Percentiles rank a stretch among this genome's conserved stretches.
Evolutionary conservation across 2,888 invertebrate genomes (phyloP).

Genomic region (Dendrolimus pini): DNA sequence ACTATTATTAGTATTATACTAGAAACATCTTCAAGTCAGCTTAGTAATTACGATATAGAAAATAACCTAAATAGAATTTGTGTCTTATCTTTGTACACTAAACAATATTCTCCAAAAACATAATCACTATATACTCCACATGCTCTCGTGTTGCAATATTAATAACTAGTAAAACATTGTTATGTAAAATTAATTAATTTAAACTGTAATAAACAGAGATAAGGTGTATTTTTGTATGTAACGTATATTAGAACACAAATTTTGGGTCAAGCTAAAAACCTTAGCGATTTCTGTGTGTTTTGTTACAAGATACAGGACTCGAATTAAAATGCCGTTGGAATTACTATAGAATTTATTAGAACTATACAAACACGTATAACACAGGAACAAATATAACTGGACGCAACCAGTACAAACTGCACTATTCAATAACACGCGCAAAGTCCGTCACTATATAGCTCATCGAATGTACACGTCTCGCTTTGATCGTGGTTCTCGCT

Average conservation of each 20-base stretch:
- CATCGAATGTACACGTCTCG: too few species aligned
- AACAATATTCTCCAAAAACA: conserved; percentile 30
- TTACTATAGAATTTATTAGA: too few species aligned
- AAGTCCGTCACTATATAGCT: too few species aligned
- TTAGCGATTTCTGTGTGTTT: neutral
- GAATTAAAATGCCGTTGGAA: too few species aligned
- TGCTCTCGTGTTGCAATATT: conserved; percentile 41
- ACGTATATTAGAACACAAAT: neutral
- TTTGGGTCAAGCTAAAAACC: conserved; percentile 12
- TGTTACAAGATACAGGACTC: too few species aligned
- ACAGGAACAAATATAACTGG: too few species aligned
- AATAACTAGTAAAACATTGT: conserved; percentile 33
- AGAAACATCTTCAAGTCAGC: neutral
- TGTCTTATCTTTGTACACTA: conserved; percentile 10
- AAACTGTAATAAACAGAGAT: conserved; percentile 3
- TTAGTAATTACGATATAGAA: neutral
- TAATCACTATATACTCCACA: conserved; percentile 35
- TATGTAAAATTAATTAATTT: conserved; percentile 9
- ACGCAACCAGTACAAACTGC: too few species aligned
- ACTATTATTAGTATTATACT: too few species aligned
- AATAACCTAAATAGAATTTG: conserved; percentile 1
- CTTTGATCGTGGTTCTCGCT: too few species aligned
- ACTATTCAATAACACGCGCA: too few species aligned
- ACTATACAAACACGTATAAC: too few species aligned
- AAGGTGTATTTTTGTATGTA: conserved; percentile 12